These are phyloP conservation scores for Solenodon paradoxus DNA, from an alignment of 2,113 vertebrate genomes.

Conservation along the genomic window DNA sequence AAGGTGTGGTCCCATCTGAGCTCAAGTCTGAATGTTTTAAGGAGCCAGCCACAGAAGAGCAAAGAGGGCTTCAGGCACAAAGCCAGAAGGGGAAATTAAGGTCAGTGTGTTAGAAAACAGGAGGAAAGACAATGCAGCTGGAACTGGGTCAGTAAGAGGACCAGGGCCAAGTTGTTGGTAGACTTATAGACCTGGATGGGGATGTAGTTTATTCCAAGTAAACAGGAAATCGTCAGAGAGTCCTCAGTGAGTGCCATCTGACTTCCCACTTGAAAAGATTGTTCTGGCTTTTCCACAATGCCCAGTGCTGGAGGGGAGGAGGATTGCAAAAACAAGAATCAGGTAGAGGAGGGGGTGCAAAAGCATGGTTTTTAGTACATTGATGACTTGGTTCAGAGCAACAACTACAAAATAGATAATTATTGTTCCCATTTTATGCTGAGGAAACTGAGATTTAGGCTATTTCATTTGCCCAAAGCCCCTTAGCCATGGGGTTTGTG, in stretches of 20 bases:
- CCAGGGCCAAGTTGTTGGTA: neutral
- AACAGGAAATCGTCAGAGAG: neutral
- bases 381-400: neutral
- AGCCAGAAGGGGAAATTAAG: neutral
- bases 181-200: neutral
- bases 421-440: neutral
- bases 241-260: neutral
- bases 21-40: neutral
- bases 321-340: neutral
- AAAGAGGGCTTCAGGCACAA: neutral
- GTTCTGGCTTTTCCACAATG: neutral
- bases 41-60: neutral
- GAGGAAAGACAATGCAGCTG: neutral
- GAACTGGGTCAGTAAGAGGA: neutral
- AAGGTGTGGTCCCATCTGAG: neutral
- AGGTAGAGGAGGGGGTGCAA: neutral
- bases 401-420: neutral
- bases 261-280: neutral
- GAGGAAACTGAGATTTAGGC: neutral
- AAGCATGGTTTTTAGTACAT: neutral
- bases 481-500: neutral
- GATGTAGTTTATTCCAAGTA: neutral
- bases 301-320: neutral
- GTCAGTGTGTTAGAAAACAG: neutral
- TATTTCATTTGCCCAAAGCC: neutral